Conservation (phyloP, 2,113 vertebrate species). For the Syngnathus typhle region DNA sequence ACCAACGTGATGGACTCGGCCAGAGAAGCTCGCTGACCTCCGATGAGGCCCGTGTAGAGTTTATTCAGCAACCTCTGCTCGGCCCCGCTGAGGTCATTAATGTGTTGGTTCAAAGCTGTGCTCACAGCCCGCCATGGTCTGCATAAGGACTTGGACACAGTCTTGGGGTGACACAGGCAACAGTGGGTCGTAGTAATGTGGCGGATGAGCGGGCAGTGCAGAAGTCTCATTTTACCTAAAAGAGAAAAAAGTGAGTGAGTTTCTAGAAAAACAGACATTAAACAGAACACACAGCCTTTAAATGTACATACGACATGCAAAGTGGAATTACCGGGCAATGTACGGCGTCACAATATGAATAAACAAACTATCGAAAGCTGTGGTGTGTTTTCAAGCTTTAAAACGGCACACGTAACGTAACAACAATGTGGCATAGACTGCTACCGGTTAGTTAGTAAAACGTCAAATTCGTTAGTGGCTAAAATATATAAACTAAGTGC, state of each 20-base stretch:
- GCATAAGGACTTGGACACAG: neutral
- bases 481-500: neutral
- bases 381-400: neutral
- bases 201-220: slow-evolving; percentile 28
- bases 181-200: slow-evolving; percentile 4
- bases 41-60: slow-evolving; percentile 79
- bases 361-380: neutral
- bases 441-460: neutral
- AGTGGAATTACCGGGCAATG: neutral
- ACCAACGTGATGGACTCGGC: slow-evolving; percentile 92
- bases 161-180: neutral
- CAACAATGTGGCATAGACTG: neutral
- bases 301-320: neutral
- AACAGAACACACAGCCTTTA: neutral
- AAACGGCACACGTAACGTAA: neutral
- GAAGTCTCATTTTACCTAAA: slow-evolving; percentile 47
- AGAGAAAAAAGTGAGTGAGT: neutral
- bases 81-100: slow-evolving; percentile 67
- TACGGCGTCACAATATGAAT: neutral
- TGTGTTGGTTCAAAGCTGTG: slow-evolving; percentile 54
- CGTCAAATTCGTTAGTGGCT: neutral
- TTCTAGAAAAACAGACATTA: neutral
- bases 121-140: slow-evolving; percentile 51
- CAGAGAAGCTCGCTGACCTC: slow-evolving; percentile 82
- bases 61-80: slow-evolving; percentile 79